Percentiles rank a stretch among this genome's conserved stretches.
phyloP scores from a whole-genome alignment of 1,140 invertebrate genomes.

The Oedothorax gibbosus region DNA sequence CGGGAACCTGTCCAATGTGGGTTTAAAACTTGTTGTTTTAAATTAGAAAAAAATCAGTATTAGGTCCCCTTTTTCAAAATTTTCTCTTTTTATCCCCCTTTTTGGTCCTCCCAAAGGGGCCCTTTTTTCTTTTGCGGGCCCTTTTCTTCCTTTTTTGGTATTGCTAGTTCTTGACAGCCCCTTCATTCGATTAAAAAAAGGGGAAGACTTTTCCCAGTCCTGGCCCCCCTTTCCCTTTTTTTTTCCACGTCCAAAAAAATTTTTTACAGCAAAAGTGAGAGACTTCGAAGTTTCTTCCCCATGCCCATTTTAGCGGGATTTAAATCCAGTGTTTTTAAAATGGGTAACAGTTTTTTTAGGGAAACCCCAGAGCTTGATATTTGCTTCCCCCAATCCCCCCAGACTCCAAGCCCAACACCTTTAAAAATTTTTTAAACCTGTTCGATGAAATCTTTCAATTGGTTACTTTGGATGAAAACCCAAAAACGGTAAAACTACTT shows the following conservation, averaged over 20 bases:
- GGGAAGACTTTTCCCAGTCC: background rate
- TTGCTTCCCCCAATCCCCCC: background rate
- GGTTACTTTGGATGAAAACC: too few species aligned
- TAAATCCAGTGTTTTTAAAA: slow-evolving; percentile 12
- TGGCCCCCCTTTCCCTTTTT: background rate
- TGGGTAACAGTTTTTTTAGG: background rate
- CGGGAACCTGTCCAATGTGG: background rate
- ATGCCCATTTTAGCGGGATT: background rate
- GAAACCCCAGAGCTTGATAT: background rate
- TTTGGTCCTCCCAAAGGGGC: too few species aligned
- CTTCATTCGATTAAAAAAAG: slow-evolving; percentile 5
- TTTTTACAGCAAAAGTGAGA: slow-evolving; percentile 1
- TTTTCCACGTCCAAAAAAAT: background rate
- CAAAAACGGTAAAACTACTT: background rate
- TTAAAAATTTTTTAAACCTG: slow-evolving; percentile 6
- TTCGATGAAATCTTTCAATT: too few species aligned
- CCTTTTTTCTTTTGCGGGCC: too few species aligned
- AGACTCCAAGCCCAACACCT: background rate
- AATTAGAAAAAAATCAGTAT: background rate
- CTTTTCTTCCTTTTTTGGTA: too few species aligned
- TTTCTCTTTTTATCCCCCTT: too few species aligned
- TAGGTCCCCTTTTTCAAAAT: too few species aligned
- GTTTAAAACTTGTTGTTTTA: background rate
- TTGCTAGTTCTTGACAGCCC: slow-evolving; percentile 1
- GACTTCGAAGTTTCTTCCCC: slow-evolving; percentile 11